Conservation (phyloP, 1,140 invertebrate species). For the Neuroterus valhalla region DNA sequence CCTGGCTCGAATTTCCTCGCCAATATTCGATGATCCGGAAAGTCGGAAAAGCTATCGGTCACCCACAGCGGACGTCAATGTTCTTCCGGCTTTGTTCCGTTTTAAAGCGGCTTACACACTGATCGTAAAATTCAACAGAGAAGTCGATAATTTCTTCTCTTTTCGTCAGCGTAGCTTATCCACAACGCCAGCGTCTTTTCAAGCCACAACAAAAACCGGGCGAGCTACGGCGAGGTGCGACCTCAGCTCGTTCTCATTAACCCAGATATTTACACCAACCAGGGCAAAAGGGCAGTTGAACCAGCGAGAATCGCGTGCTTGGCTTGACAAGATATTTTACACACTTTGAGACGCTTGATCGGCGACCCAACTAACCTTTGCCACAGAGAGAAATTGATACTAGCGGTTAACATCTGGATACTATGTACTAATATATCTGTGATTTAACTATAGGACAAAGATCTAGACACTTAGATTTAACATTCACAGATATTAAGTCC, state of each 20-base stretch:
- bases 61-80: conserved; percentile 10
- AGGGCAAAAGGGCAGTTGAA: not conserved
- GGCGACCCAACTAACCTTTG: too few relatives aligned
- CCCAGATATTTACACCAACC: conserved; percentile 28
- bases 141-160: conserved; percentile 10
- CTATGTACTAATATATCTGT: too few relatives aligned
- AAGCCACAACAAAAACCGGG: conserved; percentile 9
- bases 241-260: conserved; percentile 30
- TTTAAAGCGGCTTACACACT: not conserved
- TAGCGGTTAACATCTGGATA: too few relatives aligned
- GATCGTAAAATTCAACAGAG: conserved; percentile 18
- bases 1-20: too few relatives aligned
- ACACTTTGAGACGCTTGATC: too few relatives aligned
- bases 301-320: too few relatives aligned
- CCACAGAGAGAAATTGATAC: too few relatives aligned
- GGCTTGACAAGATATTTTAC: too few relatives aligned
- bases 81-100: conserved; percentile 11
- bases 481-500: too few relatives aligned
- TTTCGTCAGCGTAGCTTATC: conserved; percentile 11
- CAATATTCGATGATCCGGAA: too few relatives aligned
- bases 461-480: too few relatives aligned
- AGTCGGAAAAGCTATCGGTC: conserved; percentile 6
- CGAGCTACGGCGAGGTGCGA: conserved; percentile 20
- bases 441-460: too few relatives aligned
- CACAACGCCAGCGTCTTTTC: not conserved